Conservation (phyloP, 2,113 vertebrate genomes). For the Phalacrocorax aristotelis region DNA sequence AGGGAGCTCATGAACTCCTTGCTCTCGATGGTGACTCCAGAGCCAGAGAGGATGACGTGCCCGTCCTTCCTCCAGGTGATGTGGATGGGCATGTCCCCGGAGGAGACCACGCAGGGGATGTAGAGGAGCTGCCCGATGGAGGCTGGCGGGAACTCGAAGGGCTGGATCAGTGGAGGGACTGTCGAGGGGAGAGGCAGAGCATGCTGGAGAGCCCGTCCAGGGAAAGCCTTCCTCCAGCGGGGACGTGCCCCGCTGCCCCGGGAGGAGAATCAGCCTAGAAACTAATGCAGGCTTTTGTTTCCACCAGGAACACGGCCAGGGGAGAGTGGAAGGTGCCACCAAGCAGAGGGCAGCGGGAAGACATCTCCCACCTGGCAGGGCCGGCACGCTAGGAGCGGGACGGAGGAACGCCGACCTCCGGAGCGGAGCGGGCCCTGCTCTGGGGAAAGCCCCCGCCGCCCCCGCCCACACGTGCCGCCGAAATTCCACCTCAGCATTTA, state of each 20-base stretch:
- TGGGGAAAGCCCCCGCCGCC: not conserved
- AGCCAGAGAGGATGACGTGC: constrained; percentile 91
- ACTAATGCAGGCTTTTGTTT: not conserved
- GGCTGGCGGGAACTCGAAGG: constrained; percentile 96
- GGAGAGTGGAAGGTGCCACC: not conserved
- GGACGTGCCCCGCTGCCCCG: rapidly evolving
- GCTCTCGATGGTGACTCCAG: constrained; percentile 96
- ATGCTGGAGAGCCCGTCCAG: not conserved
- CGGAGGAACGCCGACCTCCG: rapidly evolving
- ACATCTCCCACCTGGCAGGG: not conserved
- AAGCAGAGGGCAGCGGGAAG: not conserved
- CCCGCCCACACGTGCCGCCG: not conserved
- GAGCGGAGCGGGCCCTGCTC: not conserved
- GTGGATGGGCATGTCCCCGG: constrained; percentile 97
- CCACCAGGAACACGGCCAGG: not conserved
- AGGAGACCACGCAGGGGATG: constrained; percentile 97
- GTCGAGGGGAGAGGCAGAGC: not conserved
- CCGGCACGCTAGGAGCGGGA: not conserved
- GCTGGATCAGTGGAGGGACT: constrained; percentile 98
- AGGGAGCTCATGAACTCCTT: constrained; percentile 99
- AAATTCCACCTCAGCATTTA: constrained; percentile 29
- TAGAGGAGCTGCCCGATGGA: constrained; percentile 98
- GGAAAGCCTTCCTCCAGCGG: not conserved
- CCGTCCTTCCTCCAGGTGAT: constrained; percentile 99
- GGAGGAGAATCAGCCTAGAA: not conserved